Evolutionary conservation across 35 echinoderm and acorn worm genomes (phyloP), one percentile per base, ranked within the genome.

Genomic region (Lytechinus variegatus): DNA sequence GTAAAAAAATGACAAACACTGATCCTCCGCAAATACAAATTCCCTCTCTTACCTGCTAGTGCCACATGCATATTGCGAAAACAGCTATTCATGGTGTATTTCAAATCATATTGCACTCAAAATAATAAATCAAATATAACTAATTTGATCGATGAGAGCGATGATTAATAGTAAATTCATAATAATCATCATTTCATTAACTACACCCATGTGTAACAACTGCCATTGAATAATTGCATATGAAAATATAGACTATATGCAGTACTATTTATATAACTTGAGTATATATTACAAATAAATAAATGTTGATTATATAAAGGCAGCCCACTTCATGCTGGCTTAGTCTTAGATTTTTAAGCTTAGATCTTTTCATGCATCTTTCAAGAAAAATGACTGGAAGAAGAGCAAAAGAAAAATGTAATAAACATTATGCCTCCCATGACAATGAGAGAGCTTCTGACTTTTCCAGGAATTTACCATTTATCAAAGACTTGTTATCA

Each of bases 201-300:
- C n/a, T 16, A 79, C 8, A 79, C n/a, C 66, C 66, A 16, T 79
- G 16, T 79, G 0, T 79, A 6, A 79, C 66, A 79, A 79, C 66
- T 79, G 66, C 66, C 66, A 7, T 24, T 79, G 66, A 79, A 79
- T 19, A 79, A 79, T 79, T 79, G 66, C 66, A 19, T 79, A 4
- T 0, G 16, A 79, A 79, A 79, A 79, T 10, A 79, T 79, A 79
- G 66, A 79, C 19, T 24, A 79, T 79, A 79, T 79, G 66, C 66
- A 79, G 66, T 79, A 79, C 66, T 79, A 79, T 79, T 24, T 79
- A 79, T 44, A 44, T 44, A 24, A 79, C 19, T 14, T n/a, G 16
- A 79, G 66, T 79, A 79, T 79, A 79, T 79, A 79, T 79, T 79
- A 79, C 66, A 79, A 79, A 79, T 79, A 79, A 79, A 79, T 79